phyloP scores from a whole-genome alignment of 2,113 vertebrate genomes.

The Burhinus oedicnemus region DNA sequence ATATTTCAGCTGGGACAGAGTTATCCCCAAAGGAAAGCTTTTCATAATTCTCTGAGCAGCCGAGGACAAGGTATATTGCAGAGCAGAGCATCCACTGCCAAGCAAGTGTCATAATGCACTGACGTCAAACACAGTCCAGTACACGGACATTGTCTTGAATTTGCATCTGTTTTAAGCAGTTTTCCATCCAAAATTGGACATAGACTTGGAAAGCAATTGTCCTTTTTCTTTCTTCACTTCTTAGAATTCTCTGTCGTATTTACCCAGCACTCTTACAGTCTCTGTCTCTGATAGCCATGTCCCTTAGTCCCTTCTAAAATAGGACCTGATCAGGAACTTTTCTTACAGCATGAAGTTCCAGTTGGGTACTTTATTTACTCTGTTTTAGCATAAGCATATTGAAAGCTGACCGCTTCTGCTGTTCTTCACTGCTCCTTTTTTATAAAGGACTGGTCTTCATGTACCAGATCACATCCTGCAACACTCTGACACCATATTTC shows the following conservation, averaged over 20 bases:
- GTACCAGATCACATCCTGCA: neutral
- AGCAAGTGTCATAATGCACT: neutral
- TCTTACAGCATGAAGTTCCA: neutral
- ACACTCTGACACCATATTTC: neutral
- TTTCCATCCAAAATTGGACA: neutral
- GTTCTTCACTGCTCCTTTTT: neutral
- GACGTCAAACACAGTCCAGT: neutral
- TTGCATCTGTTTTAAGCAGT: neutral
- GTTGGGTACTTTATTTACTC: neutral
- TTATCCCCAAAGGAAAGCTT: neutral
- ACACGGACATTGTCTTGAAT: neutral
- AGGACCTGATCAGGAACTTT: neutral
- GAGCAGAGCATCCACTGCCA: neutral
- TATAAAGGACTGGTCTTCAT: neutral
- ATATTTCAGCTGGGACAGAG: neutral
- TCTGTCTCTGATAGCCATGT: neutral
- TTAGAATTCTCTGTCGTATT: neutral
- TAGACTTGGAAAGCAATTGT: neutral
- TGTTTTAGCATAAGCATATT: neutral
- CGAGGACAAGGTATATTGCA: neutral
- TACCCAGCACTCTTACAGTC: neutral
- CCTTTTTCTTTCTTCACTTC: neutral
- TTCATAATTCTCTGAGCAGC: slow-evolving; percentile 3
- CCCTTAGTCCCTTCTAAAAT: neutral
- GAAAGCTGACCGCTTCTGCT: neutral